Base-by-base conservation (phyloP, 2,888 invertebrate species). In the Stenoptilia bipunctidactyla region DNA sequence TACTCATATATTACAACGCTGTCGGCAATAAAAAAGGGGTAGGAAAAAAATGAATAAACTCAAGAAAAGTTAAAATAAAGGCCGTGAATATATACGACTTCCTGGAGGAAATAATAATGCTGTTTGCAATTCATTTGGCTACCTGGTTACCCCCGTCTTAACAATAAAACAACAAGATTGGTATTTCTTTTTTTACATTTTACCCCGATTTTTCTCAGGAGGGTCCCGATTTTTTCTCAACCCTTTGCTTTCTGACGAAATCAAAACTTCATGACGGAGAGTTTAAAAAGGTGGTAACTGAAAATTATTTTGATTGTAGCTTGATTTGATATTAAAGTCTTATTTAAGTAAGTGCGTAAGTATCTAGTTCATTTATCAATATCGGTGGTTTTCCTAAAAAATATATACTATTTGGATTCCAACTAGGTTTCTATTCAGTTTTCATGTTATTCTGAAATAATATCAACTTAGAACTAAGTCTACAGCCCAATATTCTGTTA, bases 71-170 rank as follows among this genome's bases (percentile, higher is more conserved):
- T 80, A 80, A 83, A 82, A 80, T 79, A 82, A 80, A 82, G 66
- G 70, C 79, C 64, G 55, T 66, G 76, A 76, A 83, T 85, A 84
- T 83, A 79, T 84, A 85, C 74, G 84, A 82, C 84, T 85, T 85
- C 84, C 84, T 75, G 56, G 58, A 82, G 82, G 83, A 82, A 84
- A 84, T 84, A 85, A 85, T 84, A 84, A 84, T 80, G 76, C 82
- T 84, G 85, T 84, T 85, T 85, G 82, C 84, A 84, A 85, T 85
- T 85, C 85, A 85, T 85, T 85, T 85, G 77, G 60, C 74, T 82
- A 83, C 83, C 82, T 82, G 82, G 72, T 68, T 68, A 75, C 77
- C 76, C 76, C 59, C 64, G 66, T 62, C 68, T 70, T 69, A 63
- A 62, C 63, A 49, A 52, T 58, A 72, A 77, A 80, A 82, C 83